Base-by-base conservation (phyloP, 2,888 invertebrate species). In the Drosophila neotestacea region DNA sequence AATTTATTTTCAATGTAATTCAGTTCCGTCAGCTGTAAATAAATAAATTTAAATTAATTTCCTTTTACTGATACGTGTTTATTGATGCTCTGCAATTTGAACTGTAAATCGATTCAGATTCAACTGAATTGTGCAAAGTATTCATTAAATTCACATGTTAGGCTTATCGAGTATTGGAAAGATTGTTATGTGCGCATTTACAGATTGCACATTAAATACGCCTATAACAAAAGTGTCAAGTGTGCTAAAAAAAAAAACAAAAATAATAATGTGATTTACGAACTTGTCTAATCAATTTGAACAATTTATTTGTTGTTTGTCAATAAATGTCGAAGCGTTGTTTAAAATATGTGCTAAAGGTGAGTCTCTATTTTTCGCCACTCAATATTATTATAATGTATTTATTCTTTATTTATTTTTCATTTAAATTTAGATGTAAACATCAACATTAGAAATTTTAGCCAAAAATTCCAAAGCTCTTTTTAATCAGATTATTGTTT, bases 111-210 rank as follows among this genome's bases (percentile, higher is more conserved):
- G 16, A 42, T 6, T 11, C 5, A 13, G 41, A 52, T 27, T 11
- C 28, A 54, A 22, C 11, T n/a, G 22, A 34, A 22, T n/a, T 7
- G 34, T 47, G 9, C 4, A 50, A 36, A n/a, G n/a, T 36, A 27
- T 11, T 34, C 10, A 38, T 32, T 38, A 32, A 41, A 41, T 52
- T 52, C 10, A 59, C 6, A 50, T 16, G 27, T 6, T 6, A 3
- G 51, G 28, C 51, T 78, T 62, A 65, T 62, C 64, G 59, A 65
- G n/a, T 10, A 9, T 39, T 54, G 34, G 11, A 41, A 36, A 39
- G 5, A 32, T 16, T 32, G 22, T 44, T 47, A 54, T 4, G 58
- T 70, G 58, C 67, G 75, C 63, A 50, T 32, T 60, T 44, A 9
- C 5, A 48, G 48, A 30, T 27, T 64, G 9, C 11, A 3, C 13